Conservation (phyloP, 1,140 invertebrate species). For the Bombus superbus region DNA sequence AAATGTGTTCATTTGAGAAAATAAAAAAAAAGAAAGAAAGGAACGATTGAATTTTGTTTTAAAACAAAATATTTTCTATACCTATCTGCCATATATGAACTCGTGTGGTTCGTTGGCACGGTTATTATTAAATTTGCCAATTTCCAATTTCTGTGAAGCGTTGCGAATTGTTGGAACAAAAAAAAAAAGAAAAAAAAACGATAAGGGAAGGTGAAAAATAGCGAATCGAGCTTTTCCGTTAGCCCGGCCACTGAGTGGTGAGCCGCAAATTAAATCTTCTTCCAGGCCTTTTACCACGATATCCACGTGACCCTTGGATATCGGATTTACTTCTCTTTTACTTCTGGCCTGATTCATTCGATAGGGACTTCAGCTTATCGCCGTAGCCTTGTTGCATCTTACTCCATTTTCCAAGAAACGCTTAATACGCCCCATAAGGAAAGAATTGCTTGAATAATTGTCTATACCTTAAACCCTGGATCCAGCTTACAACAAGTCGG, state of each 20-base stretch:
- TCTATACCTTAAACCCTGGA: too few species aligned
- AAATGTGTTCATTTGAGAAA: neutral
- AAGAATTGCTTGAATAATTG: neutral
- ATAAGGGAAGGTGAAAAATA: slow-evolving; percentile 39
- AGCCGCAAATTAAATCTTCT: slow-evolving; percentile 59
- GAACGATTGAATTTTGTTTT: neutral
- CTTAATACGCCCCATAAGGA: neutral
- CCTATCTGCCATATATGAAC: too few species aligned
- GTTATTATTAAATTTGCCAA: slow-evolving; percentile 16
- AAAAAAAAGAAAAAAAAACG: neutral
- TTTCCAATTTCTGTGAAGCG: slow-evolving; percentile 2
- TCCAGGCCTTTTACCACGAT: slow-evolving; percentile 41
- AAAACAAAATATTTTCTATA: neutral
- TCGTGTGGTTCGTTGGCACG: neutral
- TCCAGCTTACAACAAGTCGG: too few species aligned
- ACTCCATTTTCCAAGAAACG: neutral
- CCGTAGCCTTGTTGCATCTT: slow-evolving; percentile 13
- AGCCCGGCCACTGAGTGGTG: slow-evolving; percentile 9
- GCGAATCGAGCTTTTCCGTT: slow-evolving; percentile 32
- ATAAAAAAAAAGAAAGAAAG: neutral
- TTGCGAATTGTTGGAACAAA: neutral
- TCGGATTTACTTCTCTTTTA: slow-evolving; percentile 43
- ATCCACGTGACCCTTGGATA: slow-evolving; percentile 15
- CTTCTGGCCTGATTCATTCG: slow-evolving; percentile 34
- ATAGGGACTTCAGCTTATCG: slow-evolving; percentile 12